Evolutionary conservation across 2,888 invertebrate genomes (phyloP).

Genomic region (Leptinotarsa tumamoca): DNA sequence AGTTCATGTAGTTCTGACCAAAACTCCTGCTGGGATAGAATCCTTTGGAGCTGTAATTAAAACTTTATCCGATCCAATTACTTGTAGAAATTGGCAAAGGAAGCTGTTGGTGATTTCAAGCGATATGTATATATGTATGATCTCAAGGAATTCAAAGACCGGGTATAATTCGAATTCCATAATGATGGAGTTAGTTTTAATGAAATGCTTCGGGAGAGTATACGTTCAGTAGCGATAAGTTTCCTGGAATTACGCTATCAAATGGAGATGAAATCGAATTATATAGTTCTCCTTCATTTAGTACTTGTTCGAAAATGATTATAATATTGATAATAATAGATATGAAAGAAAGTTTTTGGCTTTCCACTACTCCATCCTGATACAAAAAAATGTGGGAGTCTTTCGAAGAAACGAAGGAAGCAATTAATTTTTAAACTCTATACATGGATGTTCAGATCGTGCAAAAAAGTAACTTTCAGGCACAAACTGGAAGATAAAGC

Average conservation of each 20-base stretch:
- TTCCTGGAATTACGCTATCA: background rate
- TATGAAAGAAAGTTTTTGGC: too few species aligned
- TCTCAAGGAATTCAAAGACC: slow-evolving; percentile 1
- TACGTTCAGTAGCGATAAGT: background rate
- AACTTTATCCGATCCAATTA: slow-evolving; percentile 37
- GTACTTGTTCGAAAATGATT: too few species aligned
- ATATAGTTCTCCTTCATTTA: too few species aligned
- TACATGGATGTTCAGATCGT: too few species aligned
- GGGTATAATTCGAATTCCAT: background rate
- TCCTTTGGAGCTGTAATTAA: slow-evolving; percentile 29
- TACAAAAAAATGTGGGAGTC: too few species aligned
- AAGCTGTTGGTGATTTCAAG: slow-evolving; percentile 27
- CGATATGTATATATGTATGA: slow-evolving; percentile 4
- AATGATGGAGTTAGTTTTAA: background rate
- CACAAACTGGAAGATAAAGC: too few species aligned
- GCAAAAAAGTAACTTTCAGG: too few species aligned
- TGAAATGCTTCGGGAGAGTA: background rate
- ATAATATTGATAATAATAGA: too few species aligned
- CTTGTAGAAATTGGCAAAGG: slow-evolving; percentile 31
- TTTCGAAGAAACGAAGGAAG: too few species aligned
- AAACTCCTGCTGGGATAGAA: slow-evolving; percentile 18
- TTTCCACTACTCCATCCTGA: too few species aligned
- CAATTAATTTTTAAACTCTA: too few species aligned
- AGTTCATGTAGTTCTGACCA: background rate
- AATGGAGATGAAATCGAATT: background rate